These are phyloP conservation scores for Eurytoma californica DNA, from an alignment of 2,888 invertebrate genomes.

Conservation along the genomic window DNA sequence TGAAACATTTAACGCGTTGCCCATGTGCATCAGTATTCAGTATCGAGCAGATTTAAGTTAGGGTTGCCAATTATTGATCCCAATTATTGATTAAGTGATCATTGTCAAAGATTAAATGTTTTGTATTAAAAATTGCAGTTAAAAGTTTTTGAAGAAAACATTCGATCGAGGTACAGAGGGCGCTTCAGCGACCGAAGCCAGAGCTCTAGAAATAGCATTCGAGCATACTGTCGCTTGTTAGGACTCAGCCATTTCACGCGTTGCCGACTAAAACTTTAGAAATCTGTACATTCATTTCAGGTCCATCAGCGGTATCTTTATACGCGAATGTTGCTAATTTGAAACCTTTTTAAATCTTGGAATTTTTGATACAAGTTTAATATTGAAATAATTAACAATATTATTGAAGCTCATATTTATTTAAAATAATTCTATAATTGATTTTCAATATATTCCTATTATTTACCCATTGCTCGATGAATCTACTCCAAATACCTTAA, in stretches of 20 bases:
- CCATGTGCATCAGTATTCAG: too few species aligned
- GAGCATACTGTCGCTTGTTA: constrained; percentile 4
- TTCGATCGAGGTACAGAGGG: constrained; percentile 32
- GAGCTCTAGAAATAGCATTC: constrained; percentile 35
- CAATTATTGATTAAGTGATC: neutral
- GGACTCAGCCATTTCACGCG: constrained; percentile 21
- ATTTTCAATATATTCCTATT: too few species aligned
- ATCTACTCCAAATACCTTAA: too few species aligned
- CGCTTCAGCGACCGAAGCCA: constrained; percentile 23
- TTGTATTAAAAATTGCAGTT: neutral
- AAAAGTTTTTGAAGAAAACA: constrained; percentile 18
- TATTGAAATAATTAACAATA: neutral
- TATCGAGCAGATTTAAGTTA: too few species aligned
- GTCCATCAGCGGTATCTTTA: neutral
- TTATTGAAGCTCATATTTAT: neutral
- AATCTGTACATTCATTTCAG: neutral
- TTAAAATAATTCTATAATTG: neutral
- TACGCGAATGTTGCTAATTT: neutral
- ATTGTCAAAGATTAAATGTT: too few species aligned
- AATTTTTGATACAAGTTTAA: neutral
- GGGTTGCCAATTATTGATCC: too few species aligned
- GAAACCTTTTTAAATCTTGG: neutral
- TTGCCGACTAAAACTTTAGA: constrained; percentile 4
- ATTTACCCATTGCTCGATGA: too few species aligned
- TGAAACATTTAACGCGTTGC: too few species aligned